These are phyloP conservation scores for Trichogramma dendrolimi DNA, from an alignment of 2,888 invertebrate species.

Conservation along the genomic window DNA sequence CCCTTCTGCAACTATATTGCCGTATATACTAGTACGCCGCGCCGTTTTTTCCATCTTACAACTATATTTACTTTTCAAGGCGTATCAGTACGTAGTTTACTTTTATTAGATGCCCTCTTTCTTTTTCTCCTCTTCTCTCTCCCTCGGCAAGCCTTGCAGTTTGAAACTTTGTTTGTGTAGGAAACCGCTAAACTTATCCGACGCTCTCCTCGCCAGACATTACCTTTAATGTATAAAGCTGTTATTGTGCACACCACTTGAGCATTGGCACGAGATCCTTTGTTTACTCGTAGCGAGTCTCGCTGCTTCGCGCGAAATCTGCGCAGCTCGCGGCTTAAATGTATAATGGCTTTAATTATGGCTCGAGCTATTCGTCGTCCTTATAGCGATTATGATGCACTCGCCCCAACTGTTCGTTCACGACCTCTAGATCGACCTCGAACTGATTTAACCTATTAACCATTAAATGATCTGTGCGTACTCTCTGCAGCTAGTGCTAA, in stretches of 20 bases:
- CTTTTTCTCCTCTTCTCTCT: conserved; percentile 6
- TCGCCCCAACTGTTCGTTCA: conserved; percentile 4
- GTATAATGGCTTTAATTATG: conserved; percentile 14
- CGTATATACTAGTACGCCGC: not conserved
- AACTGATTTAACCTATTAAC: conserved; percentile 12
- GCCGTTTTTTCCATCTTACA: too few relatives aligned
- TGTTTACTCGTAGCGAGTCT: too few relatives aligned
- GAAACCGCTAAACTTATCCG: too few relatives aligned
- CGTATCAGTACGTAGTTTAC: not conserved
- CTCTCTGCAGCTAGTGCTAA: not conserved
- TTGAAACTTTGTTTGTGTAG: too few relatives aligned
- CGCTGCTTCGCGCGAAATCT: too few relatives aligned
- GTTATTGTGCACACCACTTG: too few relatives aligned
- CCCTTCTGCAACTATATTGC: not conserved
- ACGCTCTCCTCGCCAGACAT: too few relatives aligned
- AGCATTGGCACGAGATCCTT: too few relatives aligned
- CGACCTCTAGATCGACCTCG: conserved; percentile 12
- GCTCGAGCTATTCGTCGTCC: too few relatives aligned
- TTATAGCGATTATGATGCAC: conserved; percentile 8
- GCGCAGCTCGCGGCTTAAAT: not conserved
- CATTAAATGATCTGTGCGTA: conserved; percentile 9
- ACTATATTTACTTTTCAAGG: too few relatives aligned
- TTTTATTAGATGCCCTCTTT: conserved; percentile 24
- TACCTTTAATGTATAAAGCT: too few relatives aligned
- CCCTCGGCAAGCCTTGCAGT: not conserved